Evolutionary conservation across 2,797 vertebrate genomes (phyloP).

Genomic region (Falco biarmicus): DNA sequence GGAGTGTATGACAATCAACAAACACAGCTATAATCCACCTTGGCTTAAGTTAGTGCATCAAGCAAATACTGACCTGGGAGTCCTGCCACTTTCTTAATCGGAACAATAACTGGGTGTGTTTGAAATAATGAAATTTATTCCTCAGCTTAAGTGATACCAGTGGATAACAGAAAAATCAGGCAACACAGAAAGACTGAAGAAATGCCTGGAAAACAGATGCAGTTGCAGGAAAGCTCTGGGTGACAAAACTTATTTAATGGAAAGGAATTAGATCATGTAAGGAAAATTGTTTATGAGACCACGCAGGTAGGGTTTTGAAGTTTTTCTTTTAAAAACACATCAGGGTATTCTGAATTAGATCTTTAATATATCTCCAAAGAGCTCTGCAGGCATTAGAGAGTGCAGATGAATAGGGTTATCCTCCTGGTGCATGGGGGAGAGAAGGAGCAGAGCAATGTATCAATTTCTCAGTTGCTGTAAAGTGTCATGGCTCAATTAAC

Average conservation of each 20-base stretch:
- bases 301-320: not conserved
- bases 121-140: not conserved
- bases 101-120: not conserved
- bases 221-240: not conserved
- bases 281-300: not conserved
- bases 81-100: not conserved
- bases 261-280: not conserved
- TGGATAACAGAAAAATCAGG: not conserved
- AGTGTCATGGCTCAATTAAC: not conserved
- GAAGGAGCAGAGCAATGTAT: not conserved
- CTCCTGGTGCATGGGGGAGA: not conserved
- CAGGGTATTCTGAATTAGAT: not conserved
- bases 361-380: not conserved
- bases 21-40: not conserved
- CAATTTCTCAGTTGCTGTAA: not conserved
- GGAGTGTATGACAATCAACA: not conserved
- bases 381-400: not conserved
- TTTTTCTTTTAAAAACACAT: not conserved
- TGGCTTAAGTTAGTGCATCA: not conserved
- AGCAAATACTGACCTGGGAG: not conserved
- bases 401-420: not conserved
- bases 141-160: not conserved
- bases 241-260: not conserved
- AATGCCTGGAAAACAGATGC: not conserved
- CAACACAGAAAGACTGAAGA: not conserved